Conservation (phyloP, 1,140 invertebrate genomes). For the Macrobrachium nipponense region DNA sequence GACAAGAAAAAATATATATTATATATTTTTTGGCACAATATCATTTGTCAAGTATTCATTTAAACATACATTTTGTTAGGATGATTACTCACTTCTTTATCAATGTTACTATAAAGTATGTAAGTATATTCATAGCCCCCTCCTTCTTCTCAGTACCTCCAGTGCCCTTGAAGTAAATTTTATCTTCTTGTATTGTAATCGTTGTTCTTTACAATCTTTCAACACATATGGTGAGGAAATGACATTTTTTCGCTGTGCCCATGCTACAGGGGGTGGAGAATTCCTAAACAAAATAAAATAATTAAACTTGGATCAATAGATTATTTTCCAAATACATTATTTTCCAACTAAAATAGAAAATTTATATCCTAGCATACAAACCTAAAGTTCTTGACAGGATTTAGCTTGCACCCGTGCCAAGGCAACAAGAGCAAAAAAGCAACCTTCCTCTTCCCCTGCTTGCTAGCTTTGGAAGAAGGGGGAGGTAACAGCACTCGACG, state of each 20-base stretch:
- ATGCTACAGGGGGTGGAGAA: conserved; percentile 84
- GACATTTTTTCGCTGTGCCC: conserved; percentile 87
- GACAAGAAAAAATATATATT: too few relatives aligned
- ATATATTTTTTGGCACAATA: too few relatives aligned
- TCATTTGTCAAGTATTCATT: too few relatives aligned
- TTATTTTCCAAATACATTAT: too few relatives aligned
- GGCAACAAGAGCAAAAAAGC: too few relatives aligned
- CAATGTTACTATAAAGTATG: conserved; percentile 84
- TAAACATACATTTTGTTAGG: background rate
- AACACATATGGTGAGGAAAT: conserved; percentile 89
- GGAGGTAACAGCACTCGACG: too few relatives aligned
- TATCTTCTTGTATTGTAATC: conserved; percentile 83
- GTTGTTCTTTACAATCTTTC: conserved; percentile 89
- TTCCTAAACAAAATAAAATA: conserved; percentile 64
- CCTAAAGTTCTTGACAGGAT: too few relatives aligned
- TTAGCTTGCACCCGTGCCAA: too few relatives aligned
- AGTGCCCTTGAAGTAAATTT: conserved; percentile 85
- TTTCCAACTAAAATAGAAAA: too few relatives aligned
- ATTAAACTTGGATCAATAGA: background rate
- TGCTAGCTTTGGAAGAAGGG: too few relatives aligned
- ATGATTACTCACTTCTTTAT: conserved; percentile 77
- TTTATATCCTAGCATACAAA: too few relatives aligned
- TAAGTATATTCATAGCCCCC: conserved; percentile 88
- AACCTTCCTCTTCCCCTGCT: too few relatives aligned
- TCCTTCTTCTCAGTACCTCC: conserved; percentile 87